Evolutionary conservation across 1,140 invertebrate genomes (phyloP), one percentile per base, ranked within the genome.

Genomic region (Eciton burchellii): DNA sequence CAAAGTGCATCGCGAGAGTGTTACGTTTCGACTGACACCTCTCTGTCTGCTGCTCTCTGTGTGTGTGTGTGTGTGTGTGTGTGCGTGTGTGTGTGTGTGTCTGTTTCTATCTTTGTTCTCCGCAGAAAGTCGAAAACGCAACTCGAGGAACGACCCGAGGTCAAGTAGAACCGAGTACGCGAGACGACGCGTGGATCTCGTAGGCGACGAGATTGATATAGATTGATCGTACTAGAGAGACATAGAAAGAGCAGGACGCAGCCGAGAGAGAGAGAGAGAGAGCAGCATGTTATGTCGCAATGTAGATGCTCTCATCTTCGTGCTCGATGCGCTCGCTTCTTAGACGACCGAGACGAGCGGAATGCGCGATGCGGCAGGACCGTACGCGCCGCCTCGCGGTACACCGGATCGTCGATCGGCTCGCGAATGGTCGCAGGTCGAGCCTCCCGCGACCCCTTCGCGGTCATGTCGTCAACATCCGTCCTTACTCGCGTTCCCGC

Each of bases 261-360:
- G n/a, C n/a, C n/a, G n/a, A 56, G 4, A 56, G 54, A 56, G 19
- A 19, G 4, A 56, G 19, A 56, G 19, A 21, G 54, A 56, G 45
- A 54, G 47, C 57, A 45, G 41, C 63, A 56, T 68, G 60, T 14
- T 29, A 65, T 76, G 63, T 52, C 49, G 76, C 47, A 56, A 79
- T 68, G 52, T 57, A 79, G 54, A 79, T 68, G 45, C 6, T n/a
- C n/a, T n/a, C n/a, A n/a, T n/a, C n/a, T n/a, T n/a, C 54, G 47
- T 16, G 16, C 12, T 16, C 54, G 41, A 68, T 62, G 14, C 43
- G 21, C 29, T 9, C 49, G 35, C 4, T 49, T 65, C 16, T 29
- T n/a, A 29, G 54, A 76, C 45, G 72, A 76, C n/a, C n/a, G n/a
- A 41, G 72, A 76, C 49, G 72, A 41, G 49, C 49, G 45, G 57